Conservation (phyloP, 2,113 vertebrate genomes). For the Cebidichthys violaceus region DNA sequence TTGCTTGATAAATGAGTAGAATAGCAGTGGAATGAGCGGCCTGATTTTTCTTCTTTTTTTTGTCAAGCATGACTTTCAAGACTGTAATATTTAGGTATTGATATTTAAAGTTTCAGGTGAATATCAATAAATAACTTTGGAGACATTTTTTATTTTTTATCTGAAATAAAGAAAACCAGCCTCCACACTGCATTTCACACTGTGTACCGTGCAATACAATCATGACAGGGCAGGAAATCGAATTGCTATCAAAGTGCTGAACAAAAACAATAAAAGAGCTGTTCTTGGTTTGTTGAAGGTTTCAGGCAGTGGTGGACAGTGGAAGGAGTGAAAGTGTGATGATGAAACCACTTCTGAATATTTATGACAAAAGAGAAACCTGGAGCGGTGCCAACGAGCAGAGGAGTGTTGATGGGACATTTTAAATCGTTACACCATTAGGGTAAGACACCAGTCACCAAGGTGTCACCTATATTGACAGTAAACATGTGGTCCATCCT, state of each 20-base stretch:
- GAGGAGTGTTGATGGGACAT: background rate
- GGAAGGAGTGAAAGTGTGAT: background rate
- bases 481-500: background rate
- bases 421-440: background rate
- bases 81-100: background rate
- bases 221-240: background rate
- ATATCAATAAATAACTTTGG: constrained; percentile 16
- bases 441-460: background rate
- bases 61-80: constrained; percentile 8
- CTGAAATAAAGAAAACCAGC: constrained; percentile 1
- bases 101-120: constrained; percentile 11
- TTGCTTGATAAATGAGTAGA: constrained; percentile 1
- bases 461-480: background rate
- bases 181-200: background rate
- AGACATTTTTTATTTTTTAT: background rate
- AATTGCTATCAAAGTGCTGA: background rate
- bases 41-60: background rate
- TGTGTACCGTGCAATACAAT: background rate
- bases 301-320: background rate
- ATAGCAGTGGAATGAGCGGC: background rate
- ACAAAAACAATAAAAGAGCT: background rate
- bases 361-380: background rate
- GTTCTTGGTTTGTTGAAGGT: background rate
- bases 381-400: background rate
- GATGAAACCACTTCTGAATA: background rate